Evolutionary conservation across 1,140 invertebrate genomes (phyloP).

Genomic region (Littorina saxatilis): DNA sequence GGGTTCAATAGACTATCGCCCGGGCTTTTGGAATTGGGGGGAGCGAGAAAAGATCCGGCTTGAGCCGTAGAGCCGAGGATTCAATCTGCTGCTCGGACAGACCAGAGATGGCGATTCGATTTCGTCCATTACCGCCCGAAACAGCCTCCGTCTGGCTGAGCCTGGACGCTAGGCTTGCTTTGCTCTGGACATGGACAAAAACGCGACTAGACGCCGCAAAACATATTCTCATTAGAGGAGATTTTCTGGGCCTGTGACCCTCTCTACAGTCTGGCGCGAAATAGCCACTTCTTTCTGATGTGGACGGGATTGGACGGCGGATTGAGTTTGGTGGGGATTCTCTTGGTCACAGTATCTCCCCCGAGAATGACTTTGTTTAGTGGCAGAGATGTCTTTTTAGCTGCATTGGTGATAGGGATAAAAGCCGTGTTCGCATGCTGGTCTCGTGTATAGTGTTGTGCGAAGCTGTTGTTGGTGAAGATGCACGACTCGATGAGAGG

Average conservation of each 20-base stretch:
- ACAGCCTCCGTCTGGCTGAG: conserved; percentile 9
- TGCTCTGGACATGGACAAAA: background rate
- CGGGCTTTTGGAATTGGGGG: background rate
- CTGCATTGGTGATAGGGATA: background rate
- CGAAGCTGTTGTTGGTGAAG: background rate
- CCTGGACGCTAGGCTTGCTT: background rate
- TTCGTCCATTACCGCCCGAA: conserved; percentile 26
- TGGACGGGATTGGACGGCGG: conserved; percentile 22
- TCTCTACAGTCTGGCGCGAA: background rate
- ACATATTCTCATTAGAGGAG: conserved; percentile 32
- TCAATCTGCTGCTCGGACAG: background rate
- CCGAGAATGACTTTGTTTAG: conserved; percentile 2
- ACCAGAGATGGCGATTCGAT: conserved; percentile 23
- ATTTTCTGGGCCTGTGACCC: background rate
- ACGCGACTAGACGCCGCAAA: conserved; percentile 24
- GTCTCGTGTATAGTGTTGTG: background rate
- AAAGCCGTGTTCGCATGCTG: background rate
- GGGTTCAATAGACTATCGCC: conserved; percentile 8
- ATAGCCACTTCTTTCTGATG: background rate
- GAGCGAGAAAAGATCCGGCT: background rate
- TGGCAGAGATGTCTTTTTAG: too few relatives aligned
- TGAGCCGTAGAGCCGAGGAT: background rate
- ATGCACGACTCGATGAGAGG: background rate
- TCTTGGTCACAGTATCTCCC: background rate
- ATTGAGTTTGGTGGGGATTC: background rate